Base-by-base conservation (phyloP, 2,113 vertebrate species). In the Heterotilapia buettikoferi region DNA sequence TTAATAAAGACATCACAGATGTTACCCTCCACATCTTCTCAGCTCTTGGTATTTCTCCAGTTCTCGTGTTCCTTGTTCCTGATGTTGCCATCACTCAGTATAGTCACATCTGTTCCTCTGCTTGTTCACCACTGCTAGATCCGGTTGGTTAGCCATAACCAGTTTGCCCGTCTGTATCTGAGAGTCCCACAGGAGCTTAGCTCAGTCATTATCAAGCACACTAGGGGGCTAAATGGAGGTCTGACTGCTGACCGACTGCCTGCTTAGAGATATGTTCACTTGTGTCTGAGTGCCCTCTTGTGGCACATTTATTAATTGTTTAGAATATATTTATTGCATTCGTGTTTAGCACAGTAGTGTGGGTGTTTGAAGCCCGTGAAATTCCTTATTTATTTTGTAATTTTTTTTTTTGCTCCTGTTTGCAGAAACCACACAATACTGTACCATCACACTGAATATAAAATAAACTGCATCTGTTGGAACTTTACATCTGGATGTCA, bases 81-180 rank as follows among this genome's bases (percentile, higher is more conserved):
- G 19, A 53, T 53, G 50, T 53, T n/a, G 50, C 19, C 0, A 0
- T 52, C 18, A 9, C 18, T 52, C 19, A 53, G 5, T 53, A 53
- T n/a, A 53, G 50, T 53, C 50, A 53, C 50, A 10, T 53, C 9
- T 53, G 0, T 53, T 53, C 19, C 52, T 53, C 52, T 53, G 19
- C 52, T 11, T 53, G 52, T 53, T 53, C 52, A 53, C 19, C 19
- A 53, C 52, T 50, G 50, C 50, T 19, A 54, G 53, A 54, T 1
- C 53, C 0, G n/a, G 53, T 54, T 21, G n/a, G n/a, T 54, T 54
- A 53, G 19, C 52, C 19, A 53, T 21, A 0, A 52, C 50, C 50
- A n/a, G 50, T 52, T 52, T 45, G 45, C 45, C 5, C 38, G 5
- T 40, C 38, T 40, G 0, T 38, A 38, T 38, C 36, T 0, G 36